Base-by-base conservation (phyloP, 2,113 vertebrate species). In the Heterocephalus glaber region DNA sequence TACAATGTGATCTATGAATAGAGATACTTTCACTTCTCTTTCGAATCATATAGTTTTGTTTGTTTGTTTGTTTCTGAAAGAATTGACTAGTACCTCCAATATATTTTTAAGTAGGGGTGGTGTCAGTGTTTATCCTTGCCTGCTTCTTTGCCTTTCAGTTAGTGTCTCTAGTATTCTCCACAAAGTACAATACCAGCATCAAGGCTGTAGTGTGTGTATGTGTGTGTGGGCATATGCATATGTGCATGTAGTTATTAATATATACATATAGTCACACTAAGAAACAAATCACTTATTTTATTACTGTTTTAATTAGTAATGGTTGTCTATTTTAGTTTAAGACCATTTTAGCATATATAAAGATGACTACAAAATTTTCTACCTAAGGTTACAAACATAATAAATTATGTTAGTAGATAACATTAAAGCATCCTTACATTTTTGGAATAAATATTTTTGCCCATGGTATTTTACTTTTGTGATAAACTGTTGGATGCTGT, bases 401-500 rank as follows among this genome's bases (percentile, higher is more conserved):
- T 70, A 68, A 83, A 33, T 89, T 79, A 52, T 70, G 20, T 79
- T 33, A 90, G 44, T 81, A 81, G 70, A 52, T 49, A 60, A 90
- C 83, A 85, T 47, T 58, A 33, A 94, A 52, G 38, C 63, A 83
- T 83, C 24, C 6, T 41, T 85, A 88, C 2, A 56, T 91, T 89
- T 96, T 49, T 60, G 4, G 6, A 52, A 95, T 72, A 72, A 92
- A 77, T 82, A 58, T 63, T 49, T 4, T 60, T 81, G 30, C 0
- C 41, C 44, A 52, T 86, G 24, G 30, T 70, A 35, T 76, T 94
- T 86, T 81, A 44, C 79, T 86, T 81, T 54, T 56, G 47, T 76
- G n/a, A 82, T 19, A n/a, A 58, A 35, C 12, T 74, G 13, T 94
- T 97, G n/a, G n/a, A 54, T 89, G 94, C 26, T 86, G 30, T 81